A percentile compares a stretch with the other conserved stretches of the same genome.
These are phyloP conservation scores for Cherax quadricarinatus DNA, from an alignment of 1,140 invertebrate genomes.

Conservation along the genomic window DNA sequence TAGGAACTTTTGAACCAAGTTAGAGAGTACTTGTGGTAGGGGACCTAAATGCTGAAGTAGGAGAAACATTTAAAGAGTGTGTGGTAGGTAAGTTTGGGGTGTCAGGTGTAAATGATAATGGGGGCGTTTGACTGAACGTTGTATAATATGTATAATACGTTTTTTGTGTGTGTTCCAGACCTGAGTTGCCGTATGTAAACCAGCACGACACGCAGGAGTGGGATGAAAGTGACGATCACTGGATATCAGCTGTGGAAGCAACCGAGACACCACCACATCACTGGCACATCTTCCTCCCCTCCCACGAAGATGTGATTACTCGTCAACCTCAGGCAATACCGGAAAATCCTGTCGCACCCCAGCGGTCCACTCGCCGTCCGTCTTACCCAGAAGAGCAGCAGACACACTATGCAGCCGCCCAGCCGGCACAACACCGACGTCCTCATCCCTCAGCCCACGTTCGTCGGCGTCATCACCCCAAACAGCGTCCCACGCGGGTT, in stretches of 20 bases:
- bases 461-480: background rate
- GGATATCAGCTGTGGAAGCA: background rate
- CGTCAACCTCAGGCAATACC: too few relatives aligned
- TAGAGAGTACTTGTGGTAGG: too few relatives aligned
- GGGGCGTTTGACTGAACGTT: too few relatives aligned
- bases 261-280: background rate
- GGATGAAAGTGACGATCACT: background rate
- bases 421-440: background rate
- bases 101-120: too few relatives aligned
- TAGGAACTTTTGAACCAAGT: too few relatives aligned
- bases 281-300: background rate
- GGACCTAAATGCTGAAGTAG: too few relatives aligned
- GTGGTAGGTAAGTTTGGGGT: too few relatives aligned
- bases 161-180: background rate
- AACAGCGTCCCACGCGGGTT: background rate
- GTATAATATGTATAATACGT: too few relatives aligned
- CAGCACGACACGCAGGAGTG: background rate
- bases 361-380: background rate
- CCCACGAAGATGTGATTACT: too few relatives aligned
- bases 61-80: too few relatives aligned
- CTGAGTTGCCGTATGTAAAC: background rate
- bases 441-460: background rate
- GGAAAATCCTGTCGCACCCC: too few relatives aligned
- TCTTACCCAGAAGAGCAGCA: background rate
- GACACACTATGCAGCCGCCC: background rate